Base-by-base conservation (phyloP, 2,113 vertebrate genomes). In the Gnathonemus echidnorhynchus region DNA sequence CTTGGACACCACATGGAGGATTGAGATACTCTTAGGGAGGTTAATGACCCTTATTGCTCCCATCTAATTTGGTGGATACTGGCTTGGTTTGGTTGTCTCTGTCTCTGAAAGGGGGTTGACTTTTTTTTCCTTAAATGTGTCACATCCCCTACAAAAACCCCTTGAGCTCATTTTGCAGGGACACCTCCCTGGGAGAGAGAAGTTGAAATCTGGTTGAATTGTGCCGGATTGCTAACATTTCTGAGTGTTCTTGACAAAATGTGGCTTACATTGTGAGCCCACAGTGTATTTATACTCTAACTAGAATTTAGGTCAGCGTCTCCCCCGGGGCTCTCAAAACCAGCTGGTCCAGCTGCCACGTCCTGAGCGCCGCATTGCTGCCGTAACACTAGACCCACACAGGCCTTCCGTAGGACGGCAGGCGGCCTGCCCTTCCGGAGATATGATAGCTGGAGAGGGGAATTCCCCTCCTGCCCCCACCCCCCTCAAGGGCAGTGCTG, bases 221-320 rank as follows among this genome's bases (percentile, higher is more conserved):
- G 74, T 42, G 35, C 74, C 35, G 74, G 35, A 80, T 80, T 80
- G 74, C 35, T 80, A 80, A 80, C 31, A 80, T 80, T 80, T 80
- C 74, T 80, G 74, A 80, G 15, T 42, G 35, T 80, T 80, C 74
- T 42, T 80, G 74, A 80, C 74, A 80, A 80, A 48, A n/a, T 21
- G 42, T 85, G 83, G 83, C 83, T 35, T 53, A 35, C 49, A 53
- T 87, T 87, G 49, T 42, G 86, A 87, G 86, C 24, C 49, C 50
- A 39, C 24, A 48, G 39, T 52, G 49, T 87, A 87, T 87, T 87
- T 87, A 87, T 87, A 87, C 86, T 87, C 49, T 27, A 87, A 87
- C 27, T 87, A 49, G 86, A 87, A 87, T 87, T 56, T 87, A 87
- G 86, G 86, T 53, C 86, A 87, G n/a, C 9, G 49, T 48, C 11